Evolutionary conservation across 1,140 invertebrate genomes (phyloP).

Genomic region (Achatina immaculata): DNA sequence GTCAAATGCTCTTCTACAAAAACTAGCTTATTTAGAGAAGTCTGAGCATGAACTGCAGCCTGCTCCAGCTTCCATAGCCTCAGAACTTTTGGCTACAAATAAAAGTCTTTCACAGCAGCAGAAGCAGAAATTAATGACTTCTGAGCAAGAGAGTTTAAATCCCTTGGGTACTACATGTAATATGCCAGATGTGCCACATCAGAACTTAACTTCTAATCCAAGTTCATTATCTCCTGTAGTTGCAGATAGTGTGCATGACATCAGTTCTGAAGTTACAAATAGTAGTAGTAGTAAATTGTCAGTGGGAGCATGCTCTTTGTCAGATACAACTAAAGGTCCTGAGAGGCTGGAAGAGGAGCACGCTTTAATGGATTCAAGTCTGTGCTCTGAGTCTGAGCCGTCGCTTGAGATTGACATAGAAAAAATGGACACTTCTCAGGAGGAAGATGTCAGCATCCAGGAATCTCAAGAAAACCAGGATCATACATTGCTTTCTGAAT

Average conservation of each 20-base stretch:
- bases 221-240: neutral
- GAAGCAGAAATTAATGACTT: neutral
- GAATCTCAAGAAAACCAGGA: neutral
- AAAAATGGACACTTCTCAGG: constrained; percentile 36
- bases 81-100: neutral
- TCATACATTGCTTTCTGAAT: neutral
- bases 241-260: neutral
- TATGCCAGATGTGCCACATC: neutral
- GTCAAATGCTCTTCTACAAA: neutral
- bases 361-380: constrained; percentile 11
- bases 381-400: constrained; percentile 18
- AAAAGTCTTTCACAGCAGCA: neutral
- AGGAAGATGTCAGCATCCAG: neutral
- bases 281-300: neutral
- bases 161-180: neutral
- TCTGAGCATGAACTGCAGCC: neutral
- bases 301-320: neutral
- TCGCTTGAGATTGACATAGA: constrained; percentile 38
- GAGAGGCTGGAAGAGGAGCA: neutral
- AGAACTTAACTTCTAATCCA: neutral
- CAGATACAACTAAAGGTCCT: neutral
- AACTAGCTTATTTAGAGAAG: neutral
- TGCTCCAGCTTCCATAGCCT: neutral
- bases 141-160: neutral
- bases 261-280: neutral